phyloP scores from a whole-genome alignment of 2,888 invertebrate species.

The Agrochola lychnidis region DNA sequence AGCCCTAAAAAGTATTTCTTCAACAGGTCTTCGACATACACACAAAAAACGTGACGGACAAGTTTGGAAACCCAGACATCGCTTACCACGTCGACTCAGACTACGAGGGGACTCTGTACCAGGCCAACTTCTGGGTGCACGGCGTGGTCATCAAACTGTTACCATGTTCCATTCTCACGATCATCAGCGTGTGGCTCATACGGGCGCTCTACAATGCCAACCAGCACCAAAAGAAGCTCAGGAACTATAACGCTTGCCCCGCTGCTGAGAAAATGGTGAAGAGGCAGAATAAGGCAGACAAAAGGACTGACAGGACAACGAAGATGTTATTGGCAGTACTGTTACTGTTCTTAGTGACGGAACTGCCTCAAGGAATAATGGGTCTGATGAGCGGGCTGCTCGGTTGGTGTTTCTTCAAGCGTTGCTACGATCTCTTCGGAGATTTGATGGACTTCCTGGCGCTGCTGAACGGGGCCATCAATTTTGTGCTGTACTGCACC shows the following conservation, averaged over 20 bases:
- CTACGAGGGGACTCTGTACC: conserved; percentile 91
- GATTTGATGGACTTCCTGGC: conserved; percentile 97
- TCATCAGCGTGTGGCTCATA: conserved; percentile 93
- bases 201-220: conserved; percentile 94
- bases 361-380: conserved; percentile 95
- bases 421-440: conserved; percentile 95
- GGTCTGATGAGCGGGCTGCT: conserved; percentile 93
- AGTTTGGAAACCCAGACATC: conserved; percentile 80
- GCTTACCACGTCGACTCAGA: conserved; percentile 89
- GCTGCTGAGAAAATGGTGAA: conserved; percentile 86
- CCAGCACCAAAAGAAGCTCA: conserved; percentile 93
- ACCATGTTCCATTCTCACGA: conserved; percentile 94
- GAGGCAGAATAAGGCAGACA: conserved; percentile 91
- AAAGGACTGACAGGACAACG: conserved; percentile 96
- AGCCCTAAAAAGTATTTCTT: conserved; percentile 43
- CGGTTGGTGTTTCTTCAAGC: conserved; percentile 93
- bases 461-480: conserved; percentile 97
- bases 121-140: conserved; percentile 95
- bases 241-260: conserved; percentile 91
- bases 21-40: conserved; percentile 87
- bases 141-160: conserved; percentile 95
- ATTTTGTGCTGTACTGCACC: conserved; percentile 97
- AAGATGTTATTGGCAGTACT: conserved; percentile 97
- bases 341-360: conserved; percentile 96
- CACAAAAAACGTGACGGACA: conserved; percentile 86